These are phyloP conservation scores for Pachyuromys duprasi DNA, from an alignment of 2,797 vertebrate genomes.

Conservation along the genomic window DNA sequence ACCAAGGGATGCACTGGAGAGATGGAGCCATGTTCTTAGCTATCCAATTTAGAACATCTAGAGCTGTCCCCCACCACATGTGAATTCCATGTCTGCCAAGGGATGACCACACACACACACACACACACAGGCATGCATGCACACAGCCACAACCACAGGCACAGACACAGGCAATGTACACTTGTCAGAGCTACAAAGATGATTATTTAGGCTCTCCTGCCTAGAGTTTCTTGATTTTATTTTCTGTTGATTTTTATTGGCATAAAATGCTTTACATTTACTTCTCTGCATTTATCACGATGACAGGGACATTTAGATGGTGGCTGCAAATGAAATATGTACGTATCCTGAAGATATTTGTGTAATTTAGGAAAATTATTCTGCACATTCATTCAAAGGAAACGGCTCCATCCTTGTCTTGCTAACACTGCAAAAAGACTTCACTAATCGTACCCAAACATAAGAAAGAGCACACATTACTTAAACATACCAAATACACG, in stretches of 20 bases:
- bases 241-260: slow-evolving; percentile 84
- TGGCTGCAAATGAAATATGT: slow-evolving; percentile 67
- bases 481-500: slow-evolving; percentile 74
- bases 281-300: slow-evolving; percentile 74
- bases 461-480: slow-evolving; percentile 67
- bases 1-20: neutral
- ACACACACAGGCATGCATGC: neutral
- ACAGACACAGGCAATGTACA: neutral
- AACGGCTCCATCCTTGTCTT: slow-evolving; percentile 10
- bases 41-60: slow-evolving; percentile 66
- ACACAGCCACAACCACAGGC: neutral
- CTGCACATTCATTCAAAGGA: slow-evolving; percentile 70
- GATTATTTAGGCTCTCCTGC: slow-evolving; percentile 80
- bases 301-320: slow-evolving; percentile 67
- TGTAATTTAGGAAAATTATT: slow-evolving; percentile 79
- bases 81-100: slow-evolving; percentile 72
- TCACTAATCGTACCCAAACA: slow-evolving; percentile 46
- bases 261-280: slow-evolving; percentile 81
- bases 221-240: slow-evolving; percentile 72
- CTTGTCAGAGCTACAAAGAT: slow-evolving; percentile 75
- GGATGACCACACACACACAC: neutral
- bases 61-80: slow-evolving; percentile 62
- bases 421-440: slow-evolving; percentile 47
- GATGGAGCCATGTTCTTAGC: slow-evolving; percentile 59
- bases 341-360: slow-evolving; percentile 65